Evolutionary conservation across 2,113 vertebrate species (phyloP), one percentile per base, ranked within the genome.

Genomic region (Xyliphius kryptos): DNA sequence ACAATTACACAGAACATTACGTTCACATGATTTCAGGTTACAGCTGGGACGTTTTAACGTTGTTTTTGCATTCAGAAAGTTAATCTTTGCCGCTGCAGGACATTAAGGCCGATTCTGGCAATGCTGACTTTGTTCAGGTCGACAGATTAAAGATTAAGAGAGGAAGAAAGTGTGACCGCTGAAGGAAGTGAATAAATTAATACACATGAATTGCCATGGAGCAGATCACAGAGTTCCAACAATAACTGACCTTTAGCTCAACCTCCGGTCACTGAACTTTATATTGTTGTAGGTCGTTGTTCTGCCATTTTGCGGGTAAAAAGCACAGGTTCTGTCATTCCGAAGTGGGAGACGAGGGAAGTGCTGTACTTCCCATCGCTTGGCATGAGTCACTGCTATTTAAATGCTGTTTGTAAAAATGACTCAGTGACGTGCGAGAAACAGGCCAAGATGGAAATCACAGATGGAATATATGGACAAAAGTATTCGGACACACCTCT

Each of bases 281-380:
- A 14, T 14, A 14, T 14, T 41, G 40, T 2, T 41, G 13, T 41
- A 12, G 40, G 9, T 11, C 26, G 26, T 32, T 19, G 15, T 41
- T 56, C 13, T 56, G 2, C 15, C 10, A 10, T 14, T 10, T 20
- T 12, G 2, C 12, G 52, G n/a, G 13, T 63, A 15, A 44, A 50
- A 54, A 43, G 26, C 22, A 20, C 12, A 15, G 40, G 13, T 54
- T 46, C 26, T 20, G 12, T 40, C 7, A 15, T 37, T 55, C 50
- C 17, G 38, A 20, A 20, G 21, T 10, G 15, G 5, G 3, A 48
- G 63, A 49, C 26, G 14, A 20, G 26, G 62, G 53, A 49, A 47
- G 52, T 64, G 60, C 12, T 52, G 9, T 15, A 38, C 62, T 64
- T 64, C 52, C 62, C 9, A 26, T 47, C 41, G 5, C 36, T 21